A percentile compares a stretch with the other conserved stretches of the same genome.
phyloP scores from a whole-genome alignment of 1,140 invertebrate species.

The Proctacanthus coquilletti region DNA sequence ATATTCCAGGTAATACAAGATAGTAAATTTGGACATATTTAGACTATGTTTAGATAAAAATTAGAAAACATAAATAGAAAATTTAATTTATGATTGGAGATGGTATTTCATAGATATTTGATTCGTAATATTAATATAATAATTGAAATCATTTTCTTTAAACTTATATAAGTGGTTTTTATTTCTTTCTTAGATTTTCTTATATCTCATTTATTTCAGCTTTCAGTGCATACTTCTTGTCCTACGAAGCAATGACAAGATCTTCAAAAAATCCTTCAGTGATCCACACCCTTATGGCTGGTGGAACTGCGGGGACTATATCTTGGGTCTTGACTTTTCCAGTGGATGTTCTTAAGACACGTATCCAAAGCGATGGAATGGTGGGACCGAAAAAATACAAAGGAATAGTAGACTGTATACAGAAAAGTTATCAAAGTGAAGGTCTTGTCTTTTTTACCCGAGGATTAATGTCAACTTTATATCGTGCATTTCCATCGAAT shows the following conservation, averaged over 20 bases:
- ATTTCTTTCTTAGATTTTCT: slow-evolving; percentile 4
- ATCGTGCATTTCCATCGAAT: slow-evolving; percentile 84
- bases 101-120: no score
- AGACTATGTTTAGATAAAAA: no score
- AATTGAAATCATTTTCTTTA: slow-evolving; percentile 1
- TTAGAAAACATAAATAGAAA: no score
- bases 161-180: neutral
- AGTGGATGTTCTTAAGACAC: slow-evolving; percentile 76
- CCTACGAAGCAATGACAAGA: slow-evolving; percentile 55
- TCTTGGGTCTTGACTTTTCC: slow-evolving; percentile 82
- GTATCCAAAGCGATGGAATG: slow-evolving; percentile 61
- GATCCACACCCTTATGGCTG: slow-evolving; percentile 50
- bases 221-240: slow-evolving; percentile 38
- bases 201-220: slow-evolving; percentile 14
- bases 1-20: slow-evolving; percentile 47
- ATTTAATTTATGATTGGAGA: no score
- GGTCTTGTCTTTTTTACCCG: slow-evolving; percentile 49
- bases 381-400: slow-evolving; percentile 37
- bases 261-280: slow-evolving; percentile 29
- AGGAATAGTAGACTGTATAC: slow-evolving; percentile 54
- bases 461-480: slow-evolving; percentile 57
- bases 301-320: slow-evolving; percentile 63
- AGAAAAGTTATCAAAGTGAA: slow-evolving; percentile 48
- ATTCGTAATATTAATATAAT: no score
- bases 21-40: neutral